Evolutionary conservation across 2,113 vertebrate genomes (phyloP).

Genomic region (Psilopogon haemacephalus): DNA sequence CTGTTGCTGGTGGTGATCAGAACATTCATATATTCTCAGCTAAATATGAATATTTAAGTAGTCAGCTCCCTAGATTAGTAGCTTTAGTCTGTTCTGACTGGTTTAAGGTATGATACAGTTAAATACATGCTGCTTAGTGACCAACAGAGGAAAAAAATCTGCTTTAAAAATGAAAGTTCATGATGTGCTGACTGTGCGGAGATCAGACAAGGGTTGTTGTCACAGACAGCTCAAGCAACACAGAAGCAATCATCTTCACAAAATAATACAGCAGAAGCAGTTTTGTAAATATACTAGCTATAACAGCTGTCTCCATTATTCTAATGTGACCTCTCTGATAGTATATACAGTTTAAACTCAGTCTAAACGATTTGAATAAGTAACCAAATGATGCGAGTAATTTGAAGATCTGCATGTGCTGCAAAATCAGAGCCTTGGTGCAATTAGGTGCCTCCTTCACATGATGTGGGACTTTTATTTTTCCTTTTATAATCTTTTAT

Average conservation of each 20-base stretch:
- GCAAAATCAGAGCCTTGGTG: not conserved
- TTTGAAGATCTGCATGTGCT: not conserved
- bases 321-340: not conserved
- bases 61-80: not conserved
- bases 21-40: not conserved
- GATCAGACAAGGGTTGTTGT: not conserved
- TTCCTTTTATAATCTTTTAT: not conserved
- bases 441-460: not conserved
- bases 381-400: not conserved
- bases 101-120: not conserved
- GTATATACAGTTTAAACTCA: not conserved
- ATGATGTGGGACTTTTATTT: not conserved
- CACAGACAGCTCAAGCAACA: not conserved
- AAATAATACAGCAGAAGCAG: not conserved
- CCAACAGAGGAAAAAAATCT: not conserved
- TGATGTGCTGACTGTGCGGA: not conserved
- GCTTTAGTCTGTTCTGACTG: not conserved
- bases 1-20: not conserved
- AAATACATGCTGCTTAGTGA: not conserved
- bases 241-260: not conserved
- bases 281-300: not conserved
- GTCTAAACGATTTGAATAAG: not conserved
- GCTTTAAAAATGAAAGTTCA: not conserved
- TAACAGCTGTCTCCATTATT: not conserved
- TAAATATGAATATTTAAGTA: not conserved